A percentile compares a stretch with the other conserved stretches of the same genome.
Conservation (phyloP, 2,797 vertebrate genomes). For the Periophthalmus magnuspinnatus region DNA sequence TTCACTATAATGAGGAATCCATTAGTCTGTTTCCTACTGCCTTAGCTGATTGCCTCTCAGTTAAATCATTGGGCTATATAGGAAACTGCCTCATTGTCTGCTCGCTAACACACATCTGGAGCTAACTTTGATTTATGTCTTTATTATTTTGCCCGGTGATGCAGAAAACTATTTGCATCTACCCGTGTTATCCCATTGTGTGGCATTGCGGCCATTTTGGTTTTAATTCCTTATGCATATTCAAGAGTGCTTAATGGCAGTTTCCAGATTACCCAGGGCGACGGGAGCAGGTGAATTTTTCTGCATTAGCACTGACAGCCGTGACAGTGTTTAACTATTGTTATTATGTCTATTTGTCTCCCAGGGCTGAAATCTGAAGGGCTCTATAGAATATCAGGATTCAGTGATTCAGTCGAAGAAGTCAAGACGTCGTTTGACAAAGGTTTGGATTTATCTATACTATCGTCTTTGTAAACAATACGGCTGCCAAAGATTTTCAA, state of each 20-base stretch:
- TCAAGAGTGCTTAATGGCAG: slow-evolving; percentile 51
- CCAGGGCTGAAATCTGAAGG: slow-evolving; percentile 96
- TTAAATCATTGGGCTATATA: slow-evolving; percentile 65
- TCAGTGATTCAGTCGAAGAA: slow-evolving; percentile 97
- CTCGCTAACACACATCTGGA: slow-evolving; percentile 54
- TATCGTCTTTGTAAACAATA: not conserved
- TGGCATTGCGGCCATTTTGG: slow-evolving; percentile 53
- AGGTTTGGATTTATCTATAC: slow-evolving; percentile 75
- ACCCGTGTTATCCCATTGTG: slow-evolving; percentile 47
- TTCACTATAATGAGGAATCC: slow-evolving; percentile 67
- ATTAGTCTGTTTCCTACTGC: slow-evolving; percentile 66
- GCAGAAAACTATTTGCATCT: slow-evolving; percentile 67
- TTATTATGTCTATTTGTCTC: slow-evolving; percentile 33
- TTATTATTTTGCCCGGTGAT: slow-evolving; percentile 70
- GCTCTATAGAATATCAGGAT: slow-evolving; percentile 97
- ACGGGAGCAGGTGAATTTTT: slow-evolving; percentile 34
- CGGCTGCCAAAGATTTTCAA: not conserved
- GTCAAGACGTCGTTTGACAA: slow-evolving; percentile 97
- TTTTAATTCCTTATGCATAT: slow-evolving; percentile 61
- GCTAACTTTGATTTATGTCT: slow-evolving; percentile 76
- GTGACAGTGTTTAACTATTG: slow-evolving; percentile 33
- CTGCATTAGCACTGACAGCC: slow-evolving; percentile 34
- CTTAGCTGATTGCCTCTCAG: slow-evolving; percentile 65
- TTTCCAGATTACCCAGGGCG: slow-evolving; percentile 45
- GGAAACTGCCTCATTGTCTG: slow-evolving; percentile 62